These are phyloP conservation scores for Psilopsiagon aymara DNA, from an alignment of 2,113 vertebrate species.

Conservation along the genomic window DNA sequence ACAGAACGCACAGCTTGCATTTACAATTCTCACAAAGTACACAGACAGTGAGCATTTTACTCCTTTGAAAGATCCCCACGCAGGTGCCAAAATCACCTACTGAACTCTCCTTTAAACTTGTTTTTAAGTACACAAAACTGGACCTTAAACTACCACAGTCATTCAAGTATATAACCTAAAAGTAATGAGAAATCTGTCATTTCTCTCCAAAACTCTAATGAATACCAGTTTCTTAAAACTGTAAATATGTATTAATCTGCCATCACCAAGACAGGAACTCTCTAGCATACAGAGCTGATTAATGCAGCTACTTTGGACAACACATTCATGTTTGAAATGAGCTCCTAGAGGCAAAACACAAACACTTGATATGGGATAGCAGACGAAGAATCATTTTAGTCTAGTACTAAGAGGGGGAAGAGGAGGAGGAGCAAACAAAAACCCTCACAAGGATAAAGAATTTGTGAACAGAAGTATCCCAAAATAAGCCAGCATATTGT, in stretches of 20 bases:
- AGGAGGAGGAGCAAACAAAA: neutral
- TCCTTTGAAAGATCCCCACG: neutral
- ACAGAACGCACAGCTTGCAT: slow-evolving; percentile 1
- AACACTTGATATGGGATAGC: neutral
- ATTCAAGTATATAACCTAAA: neutral
- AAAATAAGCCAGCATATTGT: neutral
- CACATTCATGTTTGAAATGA: neutral
- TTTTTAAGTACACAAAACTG: neutral
- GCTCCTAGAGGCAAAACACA: neutral
- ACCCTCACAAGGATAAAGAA: neutral
- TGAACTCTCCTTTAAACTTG: neutral
- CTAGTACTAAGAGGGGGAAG: neutral
- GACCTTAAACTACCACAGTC: neutral
- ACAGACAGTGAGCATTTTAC: neutral
- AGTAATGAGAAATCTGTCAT: neutral
- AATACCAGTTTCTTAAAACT: neutral
- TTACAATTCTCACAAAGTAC: neutral
- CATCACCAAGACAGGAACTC: neutral
- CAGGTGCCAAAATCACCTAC: slow-evolving; percentile 1
- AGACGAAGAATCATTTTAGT: neutral
- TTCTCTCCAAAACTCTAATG: neutral
- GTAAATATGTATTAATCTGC: neutral
- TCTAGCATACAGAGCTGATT: neutral
- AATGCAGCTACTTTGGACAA: neutral
- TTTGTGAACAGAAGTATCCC: neutral